Evolutionary conservation across 2,797 vertebrate species (phyloP), one percentile per base, ranked within the genome.

Genomic region (Phyllotis vaccarum): DNA sequence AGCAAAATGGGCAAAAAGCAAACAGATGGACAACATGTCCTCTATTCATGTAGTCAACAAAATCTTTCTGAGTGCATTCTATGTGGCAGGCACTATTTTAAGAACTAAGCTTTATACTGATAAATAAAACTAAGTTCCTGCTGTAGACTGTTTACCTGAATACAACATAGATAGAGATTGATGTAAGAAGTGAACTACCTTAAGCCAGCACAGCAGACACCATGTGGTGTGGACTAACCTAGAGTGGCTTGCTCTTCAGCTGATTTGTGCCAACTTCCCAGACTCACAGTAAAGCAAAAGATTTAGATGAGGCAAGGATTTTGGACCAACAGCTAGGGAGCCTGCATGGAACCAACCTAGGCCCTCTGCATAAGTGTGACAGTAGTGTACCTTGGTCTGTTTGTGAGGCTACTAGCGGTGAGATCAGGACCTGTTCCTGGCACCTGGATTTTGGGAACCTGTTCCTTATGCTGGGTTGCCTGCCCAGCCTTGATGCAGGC

Each of bases 121-220:
- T 90, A 85, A 89, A 27, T 78, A 92, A 89, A 14, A 66, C 31
- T 21, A 83, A 64, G 52, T 70, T 82, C 21, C 85, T 87, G 22
- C 58, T 91, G 66, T 78, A 56, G 17, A 68, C 82, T 97, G 43
- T 94, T 94, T 85, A 93, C 13, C 43, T 24, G 94, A 85, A 86
- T 78, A 10, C 85, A 52, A 70, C 6, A 70, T 6, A 70, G 34
- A 37, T 16, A 68, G 34, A 95, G 87, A 83, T 5, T 68, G 66
- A 62, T 11, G 40, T 24, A 78, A 13, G 86, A 93, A 93, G 64
- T 75, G 3, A 93, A 78, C 13, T 37, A n/a, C 66, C 64, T 89
- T 76, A 66, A 89, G 43, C 54, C 54, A 96, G 40, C 13, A 52
- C 12, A 40, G 3, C 66, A 54, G 24, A 90, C 56, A 27, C 46